Evolutionary conservation across 1,140 invertebrate genomes (phyloP).

Genomic region (Pogonomyrmex californicus): DNA sequence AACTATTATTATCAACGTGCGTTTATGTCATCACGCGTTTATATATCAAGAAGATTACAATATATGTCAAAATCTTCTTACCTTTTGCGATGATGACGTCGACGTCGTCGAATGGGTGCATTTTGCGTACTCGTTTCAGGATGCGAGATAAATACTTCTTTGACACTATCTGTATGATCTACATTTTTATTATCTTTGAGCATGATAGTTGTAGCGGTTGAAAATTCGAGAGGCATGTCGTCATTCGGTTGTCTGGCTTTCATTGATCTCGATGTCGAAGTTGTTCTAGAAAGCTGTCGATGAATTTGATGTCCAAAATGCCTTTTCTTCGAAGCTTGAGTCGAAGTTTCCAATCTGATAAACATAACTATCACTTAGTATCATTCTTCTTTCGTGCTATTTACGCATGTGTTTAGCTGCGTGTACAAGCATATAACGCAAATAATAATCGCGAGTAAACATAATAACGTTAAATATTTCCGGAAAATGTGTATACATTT

Average conservation of each 20-base stretch:
- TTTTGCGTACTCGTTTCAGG: slow-evolving; percentile 63
- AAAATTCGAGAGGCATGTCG: slow-evolving; percentile 59
- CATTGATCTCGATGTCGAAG: slow-evolving; percentile 24
- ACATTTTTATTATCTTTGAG: slow-evolving; percentile 46
- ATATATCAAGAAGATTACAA: not conserved
- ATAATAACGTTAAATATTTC: not conserved
- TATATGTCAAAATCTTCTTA: slow-evolving; percentile 57
- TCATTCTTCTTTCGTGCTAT: not conserved
- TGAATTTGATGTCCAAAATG: slow-evolving; percentile 60
- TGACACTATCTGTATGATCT: slow-evolving; percentile 34
- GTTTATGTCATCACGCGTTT: not conserved
- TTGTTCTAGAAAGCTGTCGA: slow-evolving; percentile 28
- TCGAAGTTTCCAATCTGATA: slow-evolving; percentile 72
- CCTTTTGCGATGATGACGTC: slow-evolving; percentile 79
- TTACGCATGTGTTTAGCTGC: not conserved
- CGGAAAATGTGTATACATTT: not conserved
- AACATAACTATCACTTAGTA: not conserved
- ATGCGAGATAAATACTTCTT: slow-evolving; percentile 52
- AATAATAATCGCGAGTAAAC: not conserved
- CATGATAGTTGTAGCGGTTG: slow-evolving; percentile 40
- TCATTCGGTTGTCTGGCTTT: slow-evolving; percentile 63
- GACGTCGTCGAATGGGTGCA: slow-evolving; percentile 72
- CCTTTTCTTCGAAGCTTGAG: slow-evolving; percentile 68
- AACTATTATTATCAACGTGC: not conserved
- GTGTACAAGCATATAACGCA: not conserved